These are phyloP conservation scores for Campaea margaritaria DNA, from an alignment of 2,888 invertebrate genomes.

Conservation along the genomic window DNA sequence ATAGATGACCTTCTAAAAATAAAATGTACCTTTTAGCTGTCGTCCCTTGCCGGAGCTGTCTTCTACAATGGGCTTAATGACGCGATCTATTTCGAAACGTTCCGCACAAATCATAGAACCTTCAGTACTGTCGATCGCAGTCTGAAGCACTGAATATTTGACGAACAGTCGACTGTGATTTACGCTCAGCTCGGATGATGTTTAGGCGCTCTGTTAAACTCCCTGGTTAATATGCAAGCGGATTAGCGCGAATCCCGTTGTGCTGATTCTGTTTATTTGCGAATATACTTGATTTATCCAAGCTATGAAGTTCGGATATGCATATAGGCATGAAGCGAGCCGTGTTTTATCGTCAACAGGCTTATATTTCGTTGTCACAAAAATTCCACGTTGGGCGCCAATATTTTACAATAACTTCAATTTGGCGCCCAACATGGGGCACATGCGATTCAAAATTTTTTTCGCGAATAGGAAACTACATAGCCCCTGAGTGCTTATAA, in stretches of 20 bases:
- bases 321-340: no score
- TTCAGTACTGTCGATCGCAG: constrained; percentile 1
- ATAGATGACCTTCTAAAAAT: no score
- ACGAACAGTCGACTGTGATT: constrained; percentile 32
- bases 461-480: no score
- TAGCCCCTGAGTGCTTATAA: no score
- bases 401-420: neutral
- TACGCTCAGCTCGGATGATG: constrained; percentile 29
- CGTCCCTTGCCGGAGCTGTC: no score
- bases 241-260: constrained; percentile 24
- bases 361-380: no score
- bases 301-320: no score
- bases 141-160: constrained; percentile 25
- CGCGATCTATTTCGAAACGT: neutral
- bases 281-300: neutral
- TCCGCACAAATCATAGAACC: neutral
- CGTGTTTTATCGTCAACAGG: no score
- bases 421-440: constrained; percentile 1
- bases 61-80: neutral
- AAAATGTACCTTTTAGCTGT: no score
- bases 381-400: neutral
- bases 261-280: constrained; percentile 14
- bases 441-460: no score
- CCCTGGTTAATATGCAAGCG: constrained; percentile 35
- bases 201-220: constrained; percentile 38